Evolutionary conservation across 2,113 vertebrate species (phyloP).

Genomic region (Carassius auratus): DNA sequence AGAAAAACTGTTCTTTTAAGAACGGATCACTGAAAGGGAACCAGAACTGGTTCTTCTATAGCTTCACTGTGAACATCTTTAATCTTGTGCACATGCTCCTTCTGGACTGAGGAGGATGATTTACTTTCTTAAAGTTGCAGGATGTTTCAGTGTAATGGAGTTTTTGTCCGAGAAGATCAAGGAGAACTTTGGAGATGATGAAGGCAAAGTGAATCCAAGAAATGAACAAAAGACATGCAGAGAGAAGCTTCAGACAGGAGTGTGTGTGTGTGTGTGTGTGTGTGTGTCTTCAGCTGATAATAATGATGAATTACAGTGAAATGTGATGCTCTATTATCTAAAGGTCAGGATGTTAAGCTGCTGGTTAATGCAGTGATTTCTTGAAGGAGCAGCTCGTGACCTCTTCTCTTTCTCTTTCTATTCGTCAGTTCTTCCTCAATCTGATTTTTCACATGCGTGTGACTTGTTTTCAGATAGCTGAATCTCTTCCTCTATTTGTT

Average conservation of each 20-base stretch:
- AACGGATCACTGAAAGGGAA: background rate
- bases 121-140: background rate
- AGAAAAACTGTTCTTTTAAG: background rate
- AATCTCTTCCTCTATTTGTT: background rate
- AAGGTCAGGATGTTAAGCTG: constrained; percentile 14
- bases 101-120: background rate
- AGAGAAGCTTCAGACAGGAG: background rate
- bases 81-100: background rate
- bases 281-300: background rate
- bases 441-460: background rate
- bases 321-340: constrained; percentile 8
- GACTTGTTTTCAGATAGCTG: background rate
- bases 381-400: background rate
- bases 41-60: background rate
- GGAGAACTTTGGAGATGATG: background rate
- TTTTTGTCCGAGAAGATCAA: background rate
- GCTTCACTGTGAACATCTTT: background rate
- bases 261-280: background rate
- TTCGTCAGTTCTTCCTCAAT: background rate
- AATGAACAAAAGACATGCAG: background rate
- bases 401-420: background rate
- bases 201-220: background rate
- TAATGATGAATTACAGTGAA: constrained; percentile 16
- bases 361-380: background rate
- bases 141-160: background rate